Evolutionary conservation across 2,888 invertebrate species (phyloP).

Genomic region (Campoplex nolae): DNA sequence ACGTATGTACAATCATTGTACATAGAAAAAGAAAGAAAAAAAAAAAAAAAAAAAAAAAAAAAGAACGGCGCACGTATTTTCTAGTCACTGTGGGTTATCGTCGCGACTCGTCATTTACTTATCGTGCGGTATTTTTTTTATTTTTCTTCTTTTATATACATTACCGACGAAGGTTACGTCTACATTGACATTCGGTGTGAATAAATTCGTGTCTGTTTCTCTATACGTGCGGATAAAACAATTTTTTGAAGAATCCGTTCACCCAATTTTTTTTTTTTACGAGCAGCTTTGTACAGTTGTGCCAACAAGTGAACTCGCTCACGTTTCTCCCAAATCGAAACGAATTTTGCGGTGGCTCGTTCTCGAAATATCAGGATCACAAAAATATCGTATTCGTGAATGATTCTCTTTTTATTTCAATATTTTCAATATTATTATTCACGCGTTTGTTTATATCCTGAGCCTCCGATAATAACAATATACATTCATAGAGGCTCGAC

Average conservation of each 20-base stretch:
- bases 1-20: not conserved
- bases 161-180: not conserved
- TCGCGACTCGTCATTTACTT: conserved; percentile 21
- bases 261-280: conserved; percentile 37
- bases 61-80: conserved; percentile 16
- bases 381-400: not conserved
- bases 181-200: not conserved
- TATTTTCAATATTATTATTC: not conserved
- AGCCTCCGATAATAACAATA: not conserved
- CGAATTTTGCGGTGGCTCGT: not conserved
- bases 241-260: conserved; percentile 10
- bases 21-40: not conserved
- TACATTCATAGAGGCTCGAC: not conserved
- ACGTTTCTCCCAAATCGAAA: conserved; percentile 4
- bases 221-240: not conserved
- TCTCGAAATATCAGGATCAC: not conserved
- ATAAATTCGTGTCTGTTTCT: not conserved
- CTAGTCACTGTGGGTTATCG: conserved; percentile 37
- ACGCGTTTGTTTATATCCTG: not conserved
- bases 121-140: not conserved
- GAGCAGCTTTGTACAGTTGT: conserved; percentile 53
- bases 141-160: not conserved
- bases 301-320: conserved; percentile 45
- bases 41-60: not conserved
- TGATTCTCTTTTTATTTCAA: conserved; percentile 12